Evolutionary conservation across 2,797 vertebrate genomes (phyloP), one percentile per base, ranked within the genome.

Genomic region (Cottoperca gobio): DNA sequence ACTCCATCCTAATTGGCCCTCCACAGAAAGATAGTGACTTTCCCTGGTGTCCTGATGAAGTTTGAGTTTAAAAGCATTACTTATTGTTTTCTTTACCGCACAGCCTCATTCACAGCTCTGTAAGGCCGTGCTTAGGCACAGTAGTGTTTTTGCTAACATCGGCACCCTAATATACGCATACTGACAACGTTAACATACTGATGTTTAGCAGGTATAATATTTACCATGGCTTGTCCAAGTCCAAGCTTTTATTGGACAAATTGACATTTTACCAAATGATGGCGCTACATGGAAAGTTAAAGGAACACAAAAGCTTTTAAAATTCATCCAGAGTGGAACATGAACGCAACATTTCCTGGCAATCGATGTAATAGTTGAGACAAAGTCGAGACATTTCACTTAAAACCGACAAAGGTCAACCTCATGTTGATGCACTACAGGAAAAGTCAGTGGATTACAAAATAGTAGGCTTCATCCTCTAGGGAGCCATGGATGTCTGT

Each of bases 1-100:
- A 81, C 54, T 61, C 2, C 54, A 19, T 75, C 26, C 59, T 78
- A 85, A 86, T 84, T 90, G 84, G 68, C 28, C 33, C 28, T 55
- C 57, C 31, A 35, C 14, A 54, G 43, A 46, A 57, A 60, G 62
- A 79, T 14, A 62, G 55, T 28, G 50, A 78, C 31, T 77, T 68
- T 71, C 71, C 61, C 45, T 46, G 8, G 61, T 82, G 76, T 78
- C n/a, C 59, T 40, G 28, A 63, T 24, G 31, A 77, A 79, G 65
- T 84, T 73, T 58, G 17, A 48, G 21, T 58, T 67, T 46, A 55
- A 81, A 84, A 76, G 45, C 59, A 55, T 40, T 10, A 72, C 19
- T 55, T 31, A 3, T 35, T 49, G 0, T 19, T 23, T 77, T 55
- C 2, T 71, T 21, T 35, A 43, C 21, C 55, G 9, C 23, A 31